Evolutionary conservation across 1,140 invertebrate genomes (phyloP).

Genomic region (Marisa cornuarietis): DNA sequence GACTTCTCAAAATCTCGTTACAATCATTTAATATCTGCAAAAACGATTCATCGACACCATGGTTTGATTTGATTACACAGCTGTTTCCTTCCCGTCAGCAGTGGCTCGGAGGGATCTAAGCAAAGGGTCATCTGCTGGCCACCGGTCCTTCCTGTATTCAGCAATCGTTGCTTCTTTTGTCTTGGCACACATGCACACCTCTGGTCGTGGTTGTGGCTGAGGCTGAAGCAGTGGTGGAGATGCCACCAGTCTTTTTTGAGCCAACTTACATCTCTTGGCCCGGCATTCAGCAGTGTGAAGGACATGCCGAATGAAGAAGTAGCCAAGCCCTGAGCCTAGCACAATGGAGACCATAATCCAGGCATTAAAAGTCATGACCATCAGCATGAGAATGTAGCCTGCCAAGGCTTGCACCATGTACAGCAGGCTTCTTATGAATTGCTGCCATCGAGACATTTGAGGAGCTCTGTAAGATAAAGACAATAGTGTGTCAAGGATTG

Average conservation of each 20-base stretch:
- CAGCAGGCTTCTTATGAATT: background rate
- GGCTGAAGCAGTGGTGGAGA: background rate
- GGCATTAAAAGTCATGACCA: conserved; percentile 26
- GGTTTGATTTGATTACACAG: too few species aligned
- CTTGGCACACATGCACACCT: background rate
- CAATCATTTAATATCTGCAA: too few species aligned
- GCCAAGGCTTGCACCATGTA: conserved; percentile 6
- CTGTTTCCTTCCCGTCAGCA: too few species aligned
- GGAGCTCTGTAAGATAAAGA: background rate
- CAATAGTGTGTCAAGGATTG: background rate
- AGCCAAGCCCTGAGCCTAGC: conserved; percentile 17
- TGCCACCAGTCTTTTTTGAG: background rate
- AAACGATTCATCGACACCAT: too few species aligned
- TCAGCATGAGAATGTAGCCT: conserved; percentile 28
- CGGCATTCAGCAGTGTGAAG: background rate
- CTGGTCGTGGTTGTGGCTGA: too few species aligned
- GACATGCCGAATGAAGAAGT: conserved; percentile 21
- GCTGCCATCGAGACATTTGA: background rate
- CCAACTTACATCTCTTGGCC: background rate
- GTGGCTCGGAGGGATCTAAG: background rate
- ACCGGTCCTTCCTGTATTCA: background rate
- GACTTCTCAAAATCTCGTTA: too few species aligned
- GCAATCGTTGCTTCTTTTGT: background rate
- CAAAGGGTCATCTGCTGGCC: background rate
- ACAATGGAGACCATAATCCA: conserved; percentile 22